Conservation (phyloP, 2,888 invertebrate genomes). For the Gymnosoma rotundatum region DNA sequence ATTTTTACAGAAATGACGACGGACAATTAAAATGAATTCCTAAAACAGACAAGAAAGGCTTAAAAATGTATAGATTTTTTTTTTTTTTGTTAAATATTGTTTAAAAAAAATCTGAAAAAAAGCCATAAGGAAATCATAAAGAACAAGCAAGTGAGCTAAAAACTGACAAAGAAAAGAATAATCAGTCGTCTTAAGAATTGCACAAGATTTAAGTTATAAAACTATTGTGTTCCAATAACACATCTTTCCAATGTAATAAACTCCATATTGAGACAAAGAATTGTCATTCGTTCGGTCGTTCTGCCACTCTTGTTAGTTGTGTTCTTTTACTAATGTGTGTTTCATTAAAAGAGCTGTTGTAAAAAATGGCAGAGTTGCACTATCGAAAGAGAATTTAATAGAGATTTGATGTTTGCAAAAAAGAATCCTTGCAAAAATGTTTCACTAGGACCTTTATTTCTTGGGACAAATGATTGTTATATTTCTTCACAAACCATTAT, state of each 20-base stretch:
- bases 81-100: conserved; percentile 24
- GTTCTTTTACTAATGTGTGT: background rate
- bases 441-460: too few relatives aligned
- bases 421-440: background rate
- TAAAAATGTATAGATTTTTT: conserved; percentile 22
- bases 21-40: conserved; percentile 58
- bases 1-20: conserved; percentile 22
- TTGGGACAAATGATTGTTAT: too few relatives aligned
- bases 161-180: conserved; percentile 19
- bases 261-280: conserved; percentile 30
- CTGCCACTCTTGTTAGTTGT: background rate
- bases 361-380: too few relatives aligned
- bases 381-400: too few relatives aligned
- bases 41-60: conserved; percentile 20
- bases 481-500: too few relatives aligned
- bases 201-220: conserved; percentile 38
- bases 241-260: conserved; percentile 42
- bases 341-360: too few relatives aligned
- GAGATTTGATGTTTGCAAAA: background rate
- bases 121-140: conserved; percentile 57
- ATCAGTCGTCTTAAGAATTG: conserved; percentile 15
- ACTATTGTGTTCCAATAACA: conserved; percentile 24
- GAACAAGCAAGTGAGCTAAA: conserved; percentile 26
- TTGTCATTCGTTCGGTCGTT: conserved; percentile 19
- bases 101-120: conserved; percentile 38